A percentile compares a stretch with the other conserved stretches of the same genome.
Conservation (phyloP, 2,888 invertebrate genomes). For the Macaria notata region DNA sequence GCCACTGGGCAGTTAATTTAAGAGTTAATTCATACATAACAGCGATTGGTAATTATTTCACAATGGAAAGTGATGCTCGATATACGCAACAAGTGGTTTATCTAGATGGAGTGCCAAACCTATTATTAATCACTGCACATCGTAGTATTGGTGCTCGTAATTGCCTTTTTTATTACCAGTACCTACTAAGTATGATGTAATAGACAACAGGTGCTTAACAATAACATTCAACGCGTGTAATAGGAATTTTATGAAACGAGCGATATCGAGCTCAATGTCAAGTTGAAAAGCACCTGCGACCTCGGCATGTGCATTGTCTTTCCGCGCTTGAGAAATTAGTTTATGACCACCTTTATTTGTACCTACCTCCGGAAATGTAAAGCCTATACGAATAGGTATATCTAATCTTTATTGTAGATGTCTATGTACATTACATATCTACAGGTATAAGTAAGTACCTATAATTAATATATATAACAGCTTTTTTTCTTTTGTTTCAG, state of each 20-base stretch:
- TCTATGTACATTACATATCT: too few relatives aligned
- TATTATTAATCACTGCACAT: constrained; percentile 10
- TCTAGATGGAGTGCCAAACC: constrained; percentile 18
- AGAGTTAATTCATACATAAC: constrained; percentile 7
- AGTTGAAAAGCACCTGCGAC: constrained; percentile 46
- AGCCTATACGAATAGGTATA: not conserved
- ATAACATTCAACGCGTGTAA: constrained; percentile 10
- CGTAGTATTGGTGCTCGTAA: constrained; percentile 6
- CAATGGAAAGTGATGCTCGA: constrained; percentile 35
- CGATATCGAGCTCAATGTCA: constrained; percentile 46
- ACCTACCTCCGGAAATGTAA: not conserved
- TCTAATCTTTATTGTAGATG: too few relatives aligned
- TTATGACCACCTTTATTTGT: constrained; percentile 22
- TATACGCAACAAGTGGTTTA: constrained; percentile 23
- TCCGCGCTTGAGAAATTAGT: constrained; percentile 43
- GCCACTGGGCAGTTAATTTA: constrained; percentile 3
- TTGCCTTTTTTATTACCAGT: constrained; percentile 1
- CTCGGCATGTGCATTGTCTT: constrained; percentile 47
- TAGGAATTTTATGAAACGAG: constrained; percentile 26
- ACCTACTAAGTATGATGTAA: constrained; percentile 9
- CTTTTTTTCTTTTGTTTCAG: constrained; percentile 73
- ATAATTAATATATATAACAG: too few relatives aligned
- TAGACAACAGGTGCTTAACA: constrained; percentile 4
- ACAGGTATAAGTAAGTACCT: too few relatives aligned
- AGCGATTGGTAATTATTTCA: constrained; percentile 21